Evolutionary conservation across 2,113 vertebrate genomes (phyloP).

Genomic region (Podarcis raffonei): DNA sequence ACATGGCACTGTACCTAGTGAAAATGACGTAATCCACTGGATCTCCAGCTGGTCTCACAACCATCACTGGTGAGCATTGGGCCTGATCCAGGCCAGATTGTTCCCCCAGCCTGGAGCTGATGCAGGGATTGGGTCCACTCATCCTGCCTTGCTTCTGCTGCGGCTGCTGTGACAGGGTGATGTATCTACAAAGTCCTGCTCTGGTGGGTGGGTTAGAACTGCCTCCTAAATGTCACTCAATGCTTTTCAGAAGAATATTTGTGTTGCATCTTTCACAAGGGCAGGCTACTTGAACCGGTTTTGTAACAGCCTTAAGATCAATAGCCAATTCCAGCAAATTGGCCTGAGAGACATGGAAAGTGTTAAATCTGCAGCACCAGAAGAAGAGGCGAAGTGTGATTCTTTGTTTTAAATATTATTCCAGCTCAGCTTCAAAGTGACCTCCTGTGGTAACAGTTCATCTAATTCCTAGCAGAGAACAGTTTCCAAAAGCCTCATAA

Average conservation of each 20-base stretch:
- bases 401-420: slow-evolving; percentile 26
- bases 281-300: neutral
- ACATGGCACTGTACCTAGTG: no score
- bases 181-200: neutral
- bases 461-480: slow-evolving; percentile 45
- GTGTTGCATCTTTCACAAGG: neutral
- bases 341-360: neutral
- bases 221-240: neutral
- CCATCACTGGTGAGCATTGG: no score
- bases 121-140: neutral
- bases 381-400: neutral
- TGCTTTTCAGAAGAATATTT: neutral
- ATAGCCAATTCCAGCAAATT: neutral
- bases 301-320: neutral
- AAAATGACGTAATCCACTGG: no score
- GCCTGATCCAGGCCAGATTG: no score
- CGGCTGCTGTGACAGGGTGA: no score
- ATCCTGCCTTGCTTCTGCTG: neutral
- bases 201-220: neutral
- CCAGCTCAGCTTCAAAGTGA: slow-evolving; percentile 37
- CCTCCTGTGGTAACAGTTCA: slow-evolving; percentile 32
- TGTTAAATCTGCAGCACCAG: neutral
- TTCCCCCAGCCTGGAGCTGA: neutral
- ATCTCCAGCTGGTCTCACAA: no score
- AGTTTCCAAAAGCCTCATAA: slow-evolving; percentile 40